Base-by-base conservation (phyloP, 1,140 invertebrate genomes). In the Lordiphosa stackelbergi region DNA sequence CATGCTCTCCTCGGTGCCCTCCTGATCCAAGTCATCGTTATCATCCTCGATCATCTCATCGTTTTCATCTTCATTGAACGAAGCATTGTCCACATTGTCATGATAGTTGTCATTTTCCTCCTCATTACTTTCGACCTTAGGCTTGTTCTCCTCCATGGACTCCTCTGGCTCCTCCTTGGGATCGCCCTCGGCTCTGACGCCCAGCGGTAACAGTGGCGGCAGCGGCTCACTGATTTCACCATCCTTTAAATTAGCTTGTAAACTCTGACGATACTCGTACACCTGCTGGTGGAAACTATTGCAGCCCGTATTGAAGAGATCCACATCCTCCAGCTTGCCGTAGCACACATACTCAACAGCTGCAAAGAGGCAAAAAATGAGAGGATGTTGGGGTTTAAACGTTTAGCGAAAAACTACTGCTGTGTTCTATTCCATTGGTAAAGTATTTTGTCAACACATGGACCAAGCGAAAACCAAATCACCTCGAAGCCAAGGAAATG, bases 341-440 rank as follows among this genome's bases (percentile, higher is more conserved):
- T 86, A 86, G 40, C 85, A 78, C 1, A 86, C 85, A 56, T 86
- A 86, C 24, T 86, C 85, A 5, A 86, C 85, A 40, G 75, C 85
- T 86, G 58, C 8, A 69, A 73, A 12, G 19, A 66, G n/a, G 43
- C 8, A 65, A 81, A 43, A 43, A 42, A 16, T 55, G 60, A 72
- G 38, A 72, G 41, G 45, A 48, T 11, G 22, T 42, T 24, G 19
- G 42, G 34, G 31, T 10, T 13, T 57, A 69, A 68, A 73, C 45
- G 19, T 41, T 54, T 48, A 61, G n/a, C 34, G 68, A 78, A 79
- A 74, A 84, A 85, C 79, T 73, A 58, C 78, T 71, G 72, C 72
- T 51, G 49, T 60, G 66, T 85, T 85, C 73, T 66, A 78, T 85
- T 85, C 83, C 83, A 85, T 85, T 85, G 83, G 57, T 73, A 68